A percentile compares a stretch with the other conserved stretches of the same genome.
phyloP scores from a whole-genome alignment of 2,113 vertebrate species.

The Lampris megalopsis region DNA sequence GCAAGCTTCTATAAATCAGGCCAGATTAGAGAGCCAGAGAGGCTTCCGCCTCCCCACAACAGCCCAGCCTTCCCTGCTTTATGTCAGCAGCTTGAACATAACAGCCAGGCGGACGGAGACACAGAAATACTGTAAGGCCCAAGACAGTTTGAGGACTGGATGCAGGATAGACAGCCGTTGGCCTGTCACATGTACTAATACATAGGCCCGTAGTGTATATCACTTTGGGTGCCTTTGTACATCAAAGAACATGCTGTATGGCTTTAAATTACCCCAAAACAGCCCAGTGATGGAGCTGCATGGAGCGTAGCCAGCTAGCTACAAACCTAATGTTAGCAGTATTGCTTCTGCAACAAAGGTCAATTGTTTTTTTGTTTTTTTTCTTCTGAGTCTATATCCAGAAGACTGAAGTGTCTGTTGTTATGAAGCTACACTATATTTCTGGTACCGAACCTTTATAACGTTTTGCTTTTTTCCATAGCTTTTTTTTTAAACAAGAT shows the following conservation, averaged over 20 bases:
- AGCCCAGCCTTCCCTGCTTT: constrained; percentile 93
- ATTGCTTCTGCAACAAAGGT: background rate
- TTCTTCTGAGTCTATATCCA: background rate
- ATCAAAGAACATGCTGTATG: background rate
- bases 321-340: background rate
- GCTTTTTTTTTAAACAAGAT: no score
- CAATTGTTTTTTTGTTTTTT: no score
- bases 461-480: no score
- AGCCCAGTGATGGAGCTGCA: background rate
- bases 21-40: constrained; percentile 95
- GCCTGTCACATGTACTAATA: background rate
- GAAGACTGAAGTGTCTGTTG: background rate
- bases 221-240: background rate
- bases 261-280: background rate
- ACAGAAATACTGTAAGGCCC: constrained; percentile 5
- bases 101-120: constrained; percentile 76
- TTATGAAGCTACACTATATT: no score
- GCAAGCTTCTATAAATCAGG: constrained; percentile 92
- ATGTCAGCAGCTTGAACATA: constrained; percentile 85
- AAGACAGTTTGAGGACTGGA: no score
- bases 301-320: background rate
- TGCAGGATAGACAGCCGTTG: no score
- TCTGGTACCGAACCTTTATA: no score
- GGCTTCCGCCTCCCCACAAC: constrained; percentile 87
- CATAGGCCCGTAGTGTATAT: background rate